Base-by-base conservation (phyloP, 2,888 invertebrate species). In the Azorinus chamasolen region DNA sequence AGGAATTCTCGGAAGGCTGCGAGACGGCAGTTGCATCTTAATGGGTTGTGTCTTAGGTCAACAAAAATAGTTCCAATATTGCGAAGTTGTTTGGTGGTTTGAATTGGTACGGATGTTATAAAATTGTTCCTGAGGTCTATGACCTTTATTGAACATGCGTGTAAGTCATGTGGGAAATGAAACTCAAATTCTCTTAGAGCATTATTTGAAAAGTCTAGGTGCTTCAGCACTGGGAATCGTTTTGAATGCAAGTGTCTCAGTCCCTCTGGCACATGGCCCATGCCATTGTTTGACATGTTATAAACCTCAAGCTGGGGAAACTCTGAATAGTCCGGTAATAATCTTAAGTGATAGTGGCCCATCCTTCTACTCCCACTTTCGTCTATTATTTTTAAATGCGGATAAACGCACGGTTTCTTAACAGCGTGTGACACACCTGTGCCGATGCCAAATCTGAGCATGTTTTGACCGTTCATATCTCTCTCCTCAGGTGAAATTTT, bases 261-360 rank as follows among this genome's bases (percentile, higher is more conserved):
- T 16, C 63, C 57, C 5, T 54, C 46, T 6, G 81, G 81, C n/a
- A 81, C 54, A 51, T 81, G 81, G 24, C 51, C 57, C 10, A 81
- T 24, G n/a, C 68, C 62, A 45, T 81, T 81, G 12, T 51, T 41
- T 5, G 78, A 78, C 75, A 81, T 71, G 43, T 78, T 81, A 64
- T 81, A 81, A 8, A 78, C 71, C 53, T 81, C 81, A 25, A 81
- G 61, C 25, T 51, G 37, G 10, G 81, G 81, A 64, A 81, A 81
- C 24, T 27, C 61, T 0, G 81, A 72, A 39, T 78, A 63, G 25
- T 81, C 81, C 10, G 81, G 77, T 12, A 81, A 43, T 22, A 81
- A 62, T 43, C 68, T 74, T 5, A 81, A 27, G 43, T 77, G 71
- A 64, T 81, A 74, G 8, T 75, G 71, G 37, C 78, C 75, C 20